phyloP scores from a whole-genome alignment of 2,113 vertebrate genomes.

The Machaerirhynchus nigripectus region DNA sequence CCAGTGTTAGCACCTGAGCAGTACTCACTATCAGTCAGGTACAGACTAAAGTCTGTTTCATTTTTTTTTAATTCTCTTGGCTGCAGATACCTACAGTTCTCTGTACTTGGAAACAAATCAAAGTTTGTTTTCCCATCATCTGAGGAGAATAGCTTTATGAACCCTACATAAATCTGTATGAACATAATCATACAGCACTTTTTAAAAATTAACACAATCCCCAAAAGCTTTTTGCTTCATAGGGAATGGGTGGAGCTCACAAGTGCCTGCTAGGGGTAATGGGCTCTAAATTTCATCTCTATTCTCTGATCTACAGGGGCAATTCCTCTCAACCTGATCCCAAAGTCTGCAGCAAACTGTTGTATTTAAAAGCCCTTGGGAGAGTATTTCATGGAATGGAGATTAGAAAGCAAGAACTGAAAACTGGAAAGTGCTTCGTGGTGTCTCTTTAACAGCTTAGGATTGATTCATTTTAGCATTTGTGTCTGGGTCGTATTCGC shows the following conservation, averaged over 20 bases:
- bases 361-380: conserved; percentile 23
- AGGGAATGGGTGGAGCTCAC: not conserved
- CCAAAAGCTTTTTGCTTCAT: not conserved
- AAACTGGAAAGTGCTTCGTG: not conserved
- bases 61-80: not conserved
- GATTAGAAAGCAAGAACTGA: conserved; percentile 34
- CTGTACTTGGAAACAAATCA: not conserved
- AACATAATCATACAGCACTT: not conserved
- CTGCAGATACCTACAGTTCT: not conserved
- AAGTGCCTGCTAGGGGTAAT: not conserved
- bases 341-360: not conserved
- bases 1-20: not conserved
- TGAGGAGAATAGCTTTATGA: not conserved
- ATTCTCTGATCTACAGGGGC: not conserved
- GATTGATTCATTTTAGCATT: conserved; percentile 42
- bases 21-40: accelerated
- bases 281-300: not conserved
- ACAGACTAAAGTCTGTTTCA: not conserved
- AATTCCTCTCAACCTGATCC: not conserved
- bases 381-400: conserved; percentile 1
- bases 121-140: not conserved
- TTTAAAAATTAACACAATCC: not conserved
- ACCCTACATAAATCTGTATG: not conserved
- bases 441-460: conserved; percentile 29
- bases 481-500: not conserved